These are phyloP conservation scores for Oplegnathus fasciatus DNA, from an alignment of 2,113 vertebrate genomes.

Conservation along the genomic window DNA sequence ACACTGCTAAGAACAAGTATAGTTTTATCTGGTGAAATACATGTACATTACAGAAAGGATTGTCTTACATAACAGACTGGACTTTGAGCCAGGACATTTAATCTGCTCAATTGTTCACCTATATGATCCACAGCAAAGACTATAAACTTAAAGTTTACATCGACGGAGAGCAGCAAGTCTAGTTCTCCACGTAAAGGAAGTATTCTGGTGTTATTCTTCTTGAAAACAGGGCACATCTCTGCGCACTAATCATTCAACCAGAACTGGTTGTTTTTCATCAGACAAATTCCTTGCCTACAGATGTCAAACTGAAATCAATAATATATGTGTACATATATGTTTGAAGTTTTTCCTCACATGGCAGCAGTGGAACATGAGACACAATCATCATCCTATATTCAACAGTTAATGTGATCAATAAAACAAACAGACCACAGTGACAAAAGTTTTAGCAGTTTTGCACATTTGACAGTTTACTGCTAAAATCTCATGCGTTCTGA, in stretches of 20 bases:
- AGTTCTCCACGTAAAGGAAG: not conserved
- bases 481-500: not conserved
- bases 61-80: constrained; percentile 22
- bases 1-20: no score
- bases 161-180: not conserved
- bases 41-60: not conserved
- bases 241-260: not conserved
- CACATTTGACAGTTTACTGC: not conserved
- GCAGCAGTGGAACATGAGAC: not conserved
- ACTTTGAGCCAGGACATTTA: constrained; percentile 43
- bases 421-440: not conserved
- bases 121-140: not conserved
- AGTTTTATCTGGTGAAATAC: not conserved
- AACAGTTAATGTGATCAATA: not conserved
- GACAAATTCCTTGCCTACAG: not conserved
- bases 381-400: no score
- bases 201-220: not conserved
- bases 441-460: not conserved
- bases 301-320: not conserved
- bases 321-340: no score
- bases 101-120: not conserved
- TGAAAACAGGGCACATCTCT: not conserved
- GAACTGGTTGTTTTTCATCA: no score
- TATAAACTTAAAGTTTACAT: not conserved
- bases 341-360: not conserved